These are phyloP conservation scores for Artibeus lituratus DNA, from an alignment of 2,797 vertebrate genomes.

Conservation along the genomic window DNA sequence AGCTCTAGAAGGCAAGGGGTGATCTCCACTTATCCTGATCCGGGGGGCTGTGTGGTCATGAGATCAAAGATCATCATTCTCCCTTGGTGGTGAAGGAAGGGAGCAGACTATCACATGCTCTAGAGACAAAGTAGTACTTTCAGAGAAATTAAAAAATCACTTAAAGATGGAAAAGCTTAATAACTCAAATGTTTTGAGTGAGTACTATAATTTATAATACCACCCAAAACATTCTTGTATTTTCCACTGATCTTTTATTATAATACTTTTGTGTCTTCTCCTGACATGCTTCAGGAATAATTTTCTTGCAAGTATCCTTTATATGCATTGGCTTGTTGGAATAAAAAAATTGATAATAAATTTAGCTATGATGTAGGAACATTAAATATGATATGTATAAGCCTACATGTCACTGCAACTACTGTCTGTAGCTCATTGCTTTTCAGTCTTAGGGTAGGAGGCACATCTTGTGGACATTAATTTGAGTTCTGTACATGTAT, in stretches of 20 bases:
- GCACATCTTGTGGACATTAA: neutral
- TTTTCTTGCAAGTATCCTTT: neutral
- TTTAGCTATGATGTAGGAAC: neutral
- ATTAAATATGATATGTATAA: neutral
- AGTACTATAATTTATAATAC: neutral
- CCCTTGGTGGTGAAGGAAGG: neutral
- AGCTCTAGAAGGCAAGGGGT: neutral
- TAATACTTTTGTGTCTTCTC: neutral
- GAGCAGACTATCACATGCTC: neutral
- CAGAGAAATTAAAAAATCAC: neutral
- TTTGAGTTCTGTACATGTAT: neutral
- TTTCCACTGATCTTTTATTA: neutral
- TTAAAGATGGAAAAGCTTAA: neutral
- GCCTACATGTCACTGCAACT: neutral
- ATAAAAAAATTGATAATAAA: neutral
- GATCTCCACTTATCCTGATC: fast-evolving
- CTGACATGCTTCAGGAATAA: slow-evolving; percentile 8
- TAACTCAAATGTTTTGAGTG: neutral
- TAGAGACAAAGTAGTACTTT: neutral
- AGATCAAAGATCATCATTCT: neutral
- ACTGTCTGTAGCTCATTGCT: neutral
- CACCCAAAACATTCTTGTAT: neutral
- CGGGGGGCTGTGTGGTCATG: neutral
- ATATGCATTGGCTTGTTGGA: neutral
- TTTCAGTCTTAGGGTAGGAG: neutral